Evolutionary conservation across 1,140 invertebrate species (phyloP), one percentile per base, ranked within the genome.

Genomic region (Calosoma granatense): DNA sequence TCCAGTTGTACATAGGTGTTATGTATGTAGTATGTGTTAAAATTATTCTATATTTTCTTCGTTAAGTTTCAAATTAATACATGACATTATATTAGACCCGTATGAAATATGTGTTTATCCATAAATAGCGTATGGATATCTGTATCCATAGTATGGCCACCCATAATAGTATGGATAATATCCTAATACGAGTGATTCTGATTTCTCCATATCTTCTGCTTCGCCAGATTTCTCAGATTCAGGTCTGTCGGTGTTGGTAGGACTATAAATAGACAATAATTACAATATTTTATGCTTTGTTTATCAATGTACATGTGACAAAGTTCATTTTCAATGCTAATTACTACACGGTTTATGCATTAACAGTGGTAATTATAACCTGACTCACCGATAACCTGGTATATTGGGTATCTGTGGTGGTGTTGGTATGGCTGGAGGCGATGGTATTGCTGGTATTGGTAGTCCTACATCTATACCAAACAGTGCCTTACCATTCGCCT

Each of bases 111-210:
- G 41, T 6, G 17, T 47, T 47, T 47, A 47, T 12, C 41, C 41
- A 47, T 12, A 4, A 17, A 12, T 12, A 47, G 17, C 6, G 4
- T 11, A 47, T 47, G 41, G 41, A 17, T 47, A 47, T 4, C 17
- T 9, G 41, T 47, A 47, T 47, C 41, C 41, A 47, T 47, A 47
- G 17, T 47, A 47, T 12, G 41, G 41, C 41, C 41, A 47, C 17
- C 41, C 41, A 47, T 47, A 47, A 17, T 47, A 47, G 17, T 47
- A 47, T 47, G 41, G 41, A 47, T 9, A 47, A 47, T 47, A 47
- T 47, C 41, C 41, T 6, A 11, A 47, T 12, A 12, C 9, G 6
- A 47, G 17, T 9, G 9, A 12, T 17, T 47, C 41, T 12, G 41
- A 47, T 47, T 47, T 47, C 15, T 47, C 41, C 41, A 47, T 47